Conservation (phyloP, 2,797 vertebrate species). For the Coracias cyanogaster region DNA sequence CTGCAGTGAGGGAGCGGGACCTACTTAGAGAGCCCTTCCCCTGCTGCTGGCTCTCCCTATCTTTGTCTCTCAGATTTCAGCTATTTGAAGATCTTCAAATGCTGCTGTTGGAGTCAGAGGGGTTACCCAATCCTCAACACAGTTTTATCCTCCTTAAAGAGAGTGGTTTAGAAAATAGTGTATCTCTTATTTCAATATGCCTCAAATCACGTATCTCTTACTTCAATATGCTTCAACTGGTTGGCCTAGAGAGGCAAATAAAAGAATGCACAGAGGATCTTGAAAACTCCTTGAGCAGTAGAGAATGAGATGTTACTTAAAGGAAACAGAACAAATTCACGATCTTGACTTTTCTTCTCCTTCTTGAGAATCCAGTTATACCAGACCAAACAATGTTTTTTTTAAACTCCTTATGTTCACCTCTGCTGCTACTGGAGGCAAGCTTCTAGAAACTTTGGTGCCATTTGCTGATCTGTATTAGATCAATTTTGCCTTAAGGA, state of each 20-base stretch:
- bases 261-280: neutral
- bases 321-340: neutral
- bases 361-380: neutral
- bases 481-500: neutral
- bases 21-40: neutral
- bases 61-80: neutral
- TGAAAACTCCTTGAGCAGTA: neutral
- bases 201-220: neutral
- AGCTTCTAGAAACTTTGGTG: neutral
- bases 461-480: neutral
- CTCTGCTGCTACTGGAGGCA: neutral
- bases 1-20: neutral
- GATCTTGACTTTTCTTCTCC: neutral
- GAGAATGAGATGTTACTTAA: neutral
- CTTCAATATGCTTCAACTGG: neutral
- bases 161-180: neutral
- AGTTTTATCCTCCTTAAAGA: neutral
- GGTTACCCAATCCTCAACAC: neutral
- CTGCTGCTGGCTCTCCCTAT: rapidly evolving
- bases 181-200: neutral
- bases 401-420: neutral
- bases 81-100: neutral
- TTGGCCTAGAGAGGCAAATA: neutral
- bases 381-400: neutral
- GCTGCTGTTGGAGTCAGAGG: neutral